These are phyloP conservation scores for Zaprionus lineosus DNA, from an alignment of 2,888 invertebrate genomes.

Conservation along the genomic window DNA sequence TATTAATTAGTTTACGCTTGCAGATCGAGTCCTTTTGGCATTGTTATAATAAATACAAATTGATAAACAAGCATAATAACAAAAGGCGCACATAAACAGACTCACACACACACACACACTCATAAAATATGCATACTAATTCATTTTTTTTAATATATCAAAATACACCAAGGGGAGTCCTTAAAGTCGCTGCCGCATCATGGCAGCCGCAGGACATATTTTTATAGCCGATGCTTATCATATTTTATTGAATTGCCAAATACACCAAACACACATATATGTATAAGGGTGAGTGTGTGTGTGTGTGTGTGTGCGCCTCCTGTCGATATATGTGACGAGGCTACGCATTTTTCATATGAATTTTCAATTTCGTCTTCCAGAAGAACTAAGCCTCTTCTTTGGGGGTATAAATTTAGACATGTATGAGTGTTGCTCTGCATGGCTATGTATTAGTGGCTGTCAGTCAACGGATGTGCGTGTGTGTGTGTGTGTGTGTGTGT, in stretches of 20 bases:
- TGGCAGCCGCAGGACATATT: conserved; percentile 56
- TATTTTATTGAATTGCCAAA: conserved; percentile 70
- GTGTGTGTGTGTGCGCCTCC: not conserved
- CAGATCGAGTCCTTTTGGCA: conserved; percentile 5
- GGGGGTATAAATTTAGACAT: conserved; percentile 65
- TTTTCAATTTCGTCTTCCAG: conserved; percentile 70
- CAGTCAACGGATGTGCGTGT: conserved; percentile 12
- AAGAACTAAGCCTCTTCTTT: conserved; percentile 43
- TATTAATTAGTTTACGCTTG: conserved; percentile 52
- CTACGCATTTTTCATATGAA: conserved; percentile 55
- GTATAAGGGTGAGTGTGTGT: not conserved
- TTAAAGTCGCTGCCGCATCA: conserved; percentile 31
- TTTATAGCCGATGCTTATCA: conserved; percentile 48
- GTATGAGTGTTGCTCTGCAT: conserved; percentile 7
- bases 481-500: conserved; percentile 21
- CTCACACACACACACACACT: conserved; percentile 10
- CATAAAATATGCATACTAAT: conserved; percentile 45
- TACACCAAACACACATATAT: conserved; percentile 9
- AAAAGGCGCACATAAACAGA: conserved; percentile 13
- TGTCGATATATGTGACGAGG: conserved; percentile 28
- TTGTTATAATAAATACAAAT: conserved; percentile 50
- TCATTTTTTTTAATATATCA: conserved; percentile 26
- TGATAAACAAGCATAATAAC: conserved; percentile 43
- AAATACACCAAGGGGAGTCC: conserved; percentile 11
- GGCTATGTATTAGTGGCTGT: conserved; percentile 11